Evolutionary conservation across 2,888 invertebrate species (phyloP), one percentile per base, ranked within the genome.

Genomic region (Volucella bombylans): DNA sequence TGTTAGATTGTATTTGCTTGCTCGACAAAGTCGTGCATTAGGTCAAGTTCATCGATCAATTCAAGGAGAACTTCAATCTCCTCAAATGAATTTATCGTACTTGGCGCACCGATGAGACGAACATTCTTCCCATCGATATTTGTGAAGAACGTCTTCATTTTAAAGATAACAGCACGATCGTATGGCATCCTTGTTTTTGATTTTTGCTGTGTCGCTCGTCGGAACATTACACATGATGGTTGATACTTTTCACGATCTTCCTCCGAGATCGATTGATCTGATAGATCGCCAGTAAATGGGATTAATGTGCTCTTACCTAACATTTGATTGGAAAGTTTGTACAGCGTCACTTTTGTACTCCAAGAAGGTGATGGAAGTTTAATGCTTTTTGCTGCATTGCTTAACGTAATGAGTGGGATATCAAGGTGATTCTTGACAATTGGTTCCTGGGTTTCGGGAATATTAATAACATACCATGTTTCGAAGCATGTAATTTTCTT

Each of bases 401-500:
- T 91, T 76, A 92, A 85, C 43, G 89, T 89, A 8, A 91, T 89
- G 10, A 92, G 87, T 11, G 91, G 89, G 69, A 92, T 87, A 49
- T 91, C 90, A 6, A 91, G 87, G 69, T 82, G 87, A 87, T 90
- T 90, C 86, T 89, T 89, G 43, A 89, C 87, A 23, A 88, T 87
- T 0, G 82, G 87, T 41, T 88, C 87, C 18, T 78, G 68, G 1
- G 88, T 88, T 39, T 88, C 87, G 61, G 90, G 90, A 54, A 90
- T 87, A 72, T 90, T 90, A 15, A 92, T 91, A 15, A 92, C 91
- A 77, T 91, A 91, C 92, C 92, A 92, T 12, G 91, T 92, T 78
- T 92, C 92, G 67, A 91, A 92, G 87, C 91, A 91, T n/a, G 92
- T 92, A 4, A 92, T 90, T 87, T 92, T 92, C 76, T 91, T 91